Percentiles rank a stretch among this genome's conserved stretches.
phyloP scores from a whole-genome alignment of 2,113 vertebrate species.

The Actinemys pallida region DNA sequence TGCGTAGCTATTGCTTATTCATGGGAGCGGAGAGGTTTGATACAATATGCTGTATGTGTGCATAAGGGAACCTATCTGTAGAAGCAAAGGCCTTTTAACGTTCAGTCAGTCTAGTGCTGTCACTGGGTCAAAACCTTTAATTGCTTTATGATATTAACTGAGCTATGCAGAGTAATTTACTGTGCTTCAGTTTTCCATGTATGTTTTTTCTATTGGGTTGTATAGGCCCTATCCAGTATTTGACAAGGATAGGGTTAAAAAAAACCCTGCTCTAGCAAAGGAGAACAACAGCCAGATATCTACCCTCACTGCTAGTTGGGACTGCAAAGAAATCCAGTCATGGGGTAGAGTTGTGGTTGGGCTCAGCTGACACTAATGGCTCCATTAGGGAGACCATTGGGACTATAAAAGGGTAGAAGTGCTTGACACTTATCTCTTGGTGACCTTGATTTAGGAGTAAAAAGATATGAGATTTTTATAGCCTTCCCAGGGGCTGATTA shows the following conservation, averaged over 20 bases:
- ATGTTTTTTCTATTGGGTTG: background rate
- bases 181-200: rapidly evolving
- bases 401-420: background rate
- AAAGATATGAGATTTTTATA: background rate
- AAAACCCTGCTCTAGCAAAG: background rate
- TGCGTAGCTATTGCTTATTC: background rate
- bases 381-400: background rate
- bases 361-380: rapidly evolving
- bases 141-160: background rate
- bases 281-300: background rate
- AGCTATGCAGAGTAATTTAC: background rate
- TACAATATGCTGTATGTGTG: background rate
- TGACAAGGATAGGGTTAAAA: background rate
- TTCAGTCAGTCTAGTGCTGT: background rate
- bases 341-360: background rate
- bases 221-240: background rate
- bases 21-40: background rate
- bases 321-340: background rate
- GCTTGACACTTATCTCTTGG: background rate
- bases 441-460: conserved; percentile 9
- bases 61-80: background rate
- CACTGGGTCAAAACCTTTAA: background rate
- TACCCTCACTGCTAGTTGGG: background rate
- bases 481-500: background rate
- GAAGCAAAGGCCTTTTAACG: background rate